Conservation (phyloP, 2,113 vertebrate genomes). For the Gadus chalcogrammus region DNA sequence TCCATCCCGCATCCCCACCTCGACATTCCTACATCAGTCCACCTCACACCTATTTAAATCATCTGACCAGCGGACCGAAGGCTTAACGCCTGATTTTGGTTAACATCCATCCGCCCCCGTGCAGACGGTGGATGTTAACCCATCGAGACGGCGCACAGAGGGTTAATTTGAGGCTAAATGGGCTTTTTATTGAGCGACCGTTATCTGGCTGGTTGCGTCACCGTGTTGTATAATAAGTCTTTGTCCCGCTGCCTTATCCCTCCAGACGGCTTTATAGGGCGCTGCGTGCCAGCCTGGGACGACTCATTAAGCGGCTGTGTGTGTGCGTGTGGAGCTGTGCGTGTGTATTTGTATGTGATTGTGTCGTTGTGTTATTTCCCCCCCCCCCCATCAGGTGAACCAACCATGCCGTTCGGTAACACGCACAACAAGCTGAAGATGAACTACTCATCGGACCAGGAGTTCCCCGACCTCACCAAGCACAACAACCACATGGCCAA, state of each 20-base stretch:
- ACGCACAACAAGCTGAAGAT: slow-evolving; percentile 88
- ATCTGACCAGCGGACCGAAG: not conserved
- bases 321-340: slow-evolving; percentile 5
- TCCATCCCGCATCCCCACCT: too few relatives aligned
- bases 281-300: too few relatives aligned
- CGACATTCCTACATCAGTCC: too few relatives aligned
- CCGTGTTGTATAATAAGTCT: slow-evolving; percentile 14
- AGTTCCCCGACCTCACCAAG: slow-evolving; percentile 85
- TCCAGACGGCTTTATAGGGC: too few relatives aligned
- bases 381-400: slow-evolving; percentile 47
- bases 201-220: not conserved
- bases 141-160: not conserved
- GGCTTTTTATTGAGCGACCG: too few relatives aligned
- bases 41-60: not conserved
- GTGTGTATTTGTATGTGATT: slow-evolving; percentile 12
- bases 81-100: slow-evolving; percentile 29
- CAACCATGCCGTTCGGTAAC: slow-evolving; percentile 91
- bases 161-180: not conserved
- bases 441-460: slow-evolving; percentile 78
- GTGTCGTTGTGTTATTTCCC: not conserved
- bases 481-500: slow-evolving; percentile 98
- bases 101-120: not conserved
- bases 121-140: not conserved
- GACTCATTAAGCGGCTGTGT: not conserved
- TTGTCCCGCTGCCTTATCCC: not conserved